These are phyloP conservation scores for Ephestia elutella DNA, from an alignment of 1,140 invertebrate genomes.

Conservation along the genomic window DNA sequence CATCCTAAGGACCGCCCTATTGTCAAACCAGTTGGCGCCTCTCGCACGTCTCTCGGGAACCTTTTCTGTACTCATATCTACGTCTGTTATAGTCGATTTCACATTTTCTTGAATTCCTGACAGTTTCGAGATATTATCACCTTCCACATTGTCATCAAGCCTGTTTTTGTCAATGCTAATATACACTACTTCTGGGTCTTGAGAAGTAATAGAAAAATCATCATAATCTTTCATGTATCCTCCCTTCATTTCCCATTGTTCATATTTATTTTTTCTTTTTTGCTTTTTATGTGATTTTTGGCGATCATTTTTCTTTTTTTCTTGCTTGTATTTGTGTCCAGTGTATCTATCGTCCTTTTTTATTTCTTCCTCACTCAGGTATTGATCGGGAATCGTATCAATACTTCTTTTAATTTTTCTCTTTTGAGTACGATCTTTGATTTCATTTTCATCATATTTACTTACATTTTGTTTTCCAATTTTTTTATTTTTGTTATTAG, in stretches of 20 bases:
- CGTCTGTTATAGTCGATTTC: not conserved
- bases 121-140: constrained; percentile 7
- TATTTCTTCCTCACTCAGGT: constrained; percentile 44
- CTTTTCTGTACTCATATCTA: constrained; percentile 10
- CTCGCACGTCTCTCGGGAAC: constrained; percentile 7
- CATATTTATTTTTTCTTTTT: constrained; percentile 57
- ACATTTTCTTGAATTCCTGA: not conserved
- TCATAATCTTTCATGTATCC: constrained; percentile 56
- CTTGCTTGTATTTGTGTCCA: constrained; percentile 38
- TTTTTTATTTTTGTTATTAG: constrained; percentile 25
- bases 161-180: constrained; percentile 15
- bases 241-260: constrained; percentile 61
- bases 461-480: constrained; percentile 18
- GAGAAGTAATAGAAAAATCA: constrained; percentile 34
- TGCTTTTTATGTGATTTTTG: constrained; percentile 54
- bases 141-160: constrained; percentile 13
- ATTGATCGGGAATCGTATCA: constrained; percentile 21
- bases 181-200: constrained; percentile 19
- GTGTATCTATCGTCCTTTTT: constrained; percentile 57
- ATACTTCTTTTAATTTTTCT: constrained; percentile 28
- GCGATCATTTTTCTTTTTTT: constrained; percentile 47
- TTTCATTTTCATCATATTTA: constrained; percentile 14
- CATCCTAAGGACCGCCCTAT: constrained; percentile 38
- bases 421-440: constrained; percentile 25
- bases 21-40: constrained; percentile 50